These are phyloP conservation scores for Cinara cedri DNA, from an alignment of 2,888 invertebrate species.

Conservation along the genomic window DNA sequence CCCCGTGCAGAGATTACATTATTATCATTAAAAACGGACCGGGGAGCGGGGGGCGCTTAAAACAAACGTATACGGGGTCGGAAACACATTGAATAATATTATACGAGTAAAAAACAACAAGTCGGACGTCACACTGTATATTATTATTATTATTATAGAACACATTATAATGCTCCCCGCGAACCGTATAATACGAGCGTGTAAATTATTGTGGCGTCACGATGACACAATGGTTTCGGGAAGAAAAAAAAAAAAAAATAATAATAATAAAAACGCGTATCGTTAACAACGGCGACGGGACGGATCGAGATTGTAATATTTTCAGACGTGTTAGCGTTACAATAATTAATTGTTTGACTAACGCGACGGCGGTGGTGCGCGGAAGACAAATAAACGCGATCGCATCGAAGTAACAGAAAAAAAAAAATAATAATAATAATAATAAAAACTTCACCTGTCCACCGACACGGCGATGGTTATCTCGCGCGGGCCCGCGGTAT, in stretches of 20 bases:
- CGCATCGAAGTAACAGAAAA: background rate
- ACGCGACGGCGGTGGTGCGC: background rate
- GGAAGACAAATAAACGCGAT: background rate
- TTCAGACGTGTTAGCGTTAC: constrained; percentile 10
- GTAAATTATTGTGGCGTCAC: constrained; percentile 46
- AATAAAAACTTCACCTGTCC: constrained; percentile 20
- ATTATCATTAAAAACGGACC: no score
- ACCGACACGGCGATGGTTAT: background rate
- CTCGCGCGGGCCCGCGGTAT: background rate
- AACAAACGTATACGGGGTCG: background rate
- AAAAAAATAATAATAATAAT: no score
- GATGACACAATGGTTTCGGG: constrained; percentile 31
- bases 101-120: constrained; percentile 11
- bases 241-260: background rate
- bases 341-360: constrained; percentile 50
- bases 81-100: background rate
- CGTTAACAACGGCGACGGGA: no score
- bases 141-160: background rate
- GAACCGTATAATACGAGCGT: background rate
- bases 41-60: background rate
- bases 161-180: background rate
- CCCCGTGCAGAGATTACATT: no score
- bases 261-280: no score
- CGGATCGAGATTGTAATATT: background rate
- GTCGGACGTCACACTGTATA: background rate